A percentile compares a stretch with the other conserved stretches of the same genome.
These are phyloP conservation scores for Carcharodon carcharias DNA, from an alignment of 2,797 vertebrate genomes.

Conservation along the genomic window DNA sequence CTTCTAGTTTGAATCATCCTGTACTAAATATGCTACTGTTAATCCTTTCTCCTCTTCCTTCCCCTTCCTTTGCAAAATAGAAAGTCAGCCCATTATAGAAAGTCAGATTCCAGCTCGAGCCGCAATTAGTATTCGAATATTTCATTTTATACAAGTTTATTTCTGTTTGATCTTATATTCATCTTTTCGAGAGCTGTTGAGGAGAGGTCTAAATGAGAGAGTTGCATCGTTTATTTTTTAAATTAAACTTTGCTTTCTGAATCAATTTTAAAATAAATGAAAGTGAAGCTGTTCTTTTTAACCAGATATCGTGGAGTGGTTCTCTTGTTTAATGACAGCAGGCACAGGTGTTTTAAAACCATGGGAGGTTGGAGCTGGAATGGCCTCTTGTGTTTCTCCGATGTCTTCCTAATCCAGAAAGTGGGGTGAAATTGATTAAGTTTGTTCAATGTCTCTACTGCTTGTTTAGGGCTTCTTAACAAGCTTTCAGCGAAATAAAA, in stretches of 20 bases:
- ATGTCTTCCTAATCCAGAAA: not conserved
- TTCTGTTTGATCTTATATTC: not conserved
- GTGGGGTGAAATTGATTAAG: not conserved
- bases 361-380: not conserved
- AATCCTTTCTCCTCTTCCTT: not conserved
- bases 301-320: no score
- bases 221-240: not conserved
- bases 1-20: no score
- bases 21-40: not conserved
- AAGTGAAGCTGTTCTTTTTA: not conserved
- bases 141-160: not conserved
- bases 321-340: not conserved
- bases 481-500: not conserved
- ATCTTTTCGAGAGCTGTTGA: not conserved
- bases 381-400: not conserved
- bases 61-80: not conserved
- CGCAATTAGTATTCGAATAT: not conserved
- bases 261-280: not conserved
- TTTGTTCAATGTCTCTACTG: not conserved
- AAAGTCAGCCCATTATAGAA: not conserved
- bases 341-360: not conserved
- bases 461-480: not conserved
- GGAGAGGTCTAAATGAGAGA: not conserved
- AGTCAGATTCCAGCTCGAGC: not conserved
- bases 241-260: not conserved